Evolutionary conservation across 2,888 invertebrate genomes (phyloP), one percentile per base, ranked within the genome.

Genomic region (Agrochola lychnidis): DNA sequence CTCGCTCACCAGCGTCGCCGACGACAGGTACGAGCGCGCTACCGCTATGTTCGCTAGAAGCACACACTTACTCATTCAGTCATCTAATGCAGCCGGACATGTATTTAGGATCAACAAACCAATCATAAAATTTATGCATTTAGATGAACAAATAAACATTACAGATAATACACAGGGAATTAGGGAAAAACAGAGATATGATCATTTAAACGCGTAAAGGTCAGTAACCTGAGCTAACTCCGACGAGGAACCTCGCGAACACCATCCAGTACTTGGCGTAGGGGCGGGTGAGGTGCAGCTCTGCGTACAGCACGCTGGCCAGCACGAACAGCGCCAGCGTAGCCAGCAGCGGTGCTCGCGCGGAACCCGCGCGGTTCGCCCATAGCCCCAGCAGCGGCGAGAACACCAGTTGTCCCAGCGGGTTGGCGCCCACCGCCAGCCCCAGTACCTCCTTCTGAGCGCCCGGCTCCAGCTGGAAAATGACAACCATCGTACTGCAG

Each of bases 401-500:
- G 93, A 98, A 98, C 78, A 98, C 91, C 97, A 99, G 98, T 97
- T 99, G 99, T 0, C 98, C 99, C 80, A 99, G 97, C 22, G 99
- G 99, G 96, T 98, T 98, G 45, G 98, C 98, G 56, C 98, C 99
- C 70, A 99, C 98, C 70, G 98, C 97, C 88, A 98, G 97, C 10
- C 99, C 98, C 97, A 98, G 97, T 90, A 98, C 98, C 94, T 98
- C 98, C 93, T 98, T 98, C 84, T 98, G 98, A 10, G 98, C 98
- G 48, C 97, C 97, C 73, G 98, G 97, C 94, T 98, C 98, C 94
- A 99, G 95, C 98, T 99, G 95, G 76, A 83, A 83, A 40, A 63
- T 36, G 16, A 14, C 59, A 25, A n/a, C 48, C 53, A 25, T 30
- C 10, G 12, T 22, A 48, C 22, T 51, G 25, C 48, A 73, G 19